Evolutionary conservation across 2,797 vertebrate species (phyloP).

Genomic region (Phrynocephalus vlangalii): DNA sequence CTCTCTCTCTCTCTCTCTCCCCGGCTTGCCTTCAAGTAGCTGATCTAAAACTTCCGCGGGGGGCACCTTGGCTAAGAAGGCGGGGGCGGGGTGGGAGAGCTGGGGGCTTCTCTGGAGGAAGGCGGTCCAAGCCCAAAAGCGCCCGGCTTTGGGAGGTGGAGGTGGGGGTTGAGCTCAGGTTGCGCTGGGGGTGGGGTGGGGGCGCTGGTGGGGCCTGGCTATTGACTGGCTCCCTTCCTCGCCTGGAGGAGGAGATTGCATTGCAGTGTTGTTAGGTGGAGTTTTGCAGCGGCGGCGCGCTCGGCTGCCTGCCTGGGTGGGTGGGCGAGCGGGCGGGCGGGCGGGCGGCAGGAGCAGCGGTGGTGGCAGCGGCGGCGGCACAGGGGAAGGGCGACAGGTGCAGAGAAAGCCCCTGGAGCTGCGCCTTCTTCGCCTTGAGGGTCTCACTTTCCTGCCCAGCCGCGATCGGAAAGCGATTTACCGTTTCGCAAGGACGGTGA

Average conservation of each 20-base stretch:
- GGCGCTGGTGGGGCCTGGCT: conserved; percentile 54
- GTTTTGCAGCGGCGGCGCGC: conserved; percentile 79
- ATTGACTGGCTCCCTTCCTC: conserved; percentile 75
- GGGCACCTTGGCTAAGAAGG: not conserved
- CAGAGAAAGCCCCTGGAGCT: conserved; percentile 68
- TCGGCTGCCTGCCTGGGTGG: conserved; percentile 25
- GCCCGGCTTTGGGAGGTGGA: conserved; percentile 17
- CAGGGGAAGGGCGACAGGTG: conserved; percentile 71
- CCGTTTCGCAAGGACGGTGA: no score
- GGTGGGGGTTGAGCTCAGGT: conserved; percentile 51
- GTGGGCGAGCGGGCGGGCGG: not conserved
- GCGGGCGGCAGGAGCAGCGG: conserved; percentile 49
- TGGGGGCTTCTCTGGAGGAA: not conserved
- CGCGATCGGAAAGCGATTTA: no score
- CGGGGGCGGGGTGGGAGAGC: not conserved
- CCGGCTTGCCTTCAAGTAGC: not conserved
- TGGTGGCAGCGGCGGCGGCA: conserved; percentile 67
- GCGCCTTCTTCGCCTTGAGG: no score
- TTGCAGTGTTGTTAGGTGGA: conserved; percentile 72
- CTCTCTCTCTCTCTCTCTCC: not conserved
- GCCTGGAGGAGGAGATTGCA: conserved; percentile 62
- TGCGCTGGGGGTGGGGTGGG: conserved; percentile 10
- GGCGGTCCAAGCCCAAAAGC: not conserved
- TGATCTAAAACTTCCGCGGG: not conserved
- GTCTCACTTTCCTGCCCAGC: no score